A percentile compares a stretch with the other conserved stretches of the same genome.
Evolutionary conservation across 2,113 vertebrate species (phyloP).

Genomic region (Columbina picui): DNA sequence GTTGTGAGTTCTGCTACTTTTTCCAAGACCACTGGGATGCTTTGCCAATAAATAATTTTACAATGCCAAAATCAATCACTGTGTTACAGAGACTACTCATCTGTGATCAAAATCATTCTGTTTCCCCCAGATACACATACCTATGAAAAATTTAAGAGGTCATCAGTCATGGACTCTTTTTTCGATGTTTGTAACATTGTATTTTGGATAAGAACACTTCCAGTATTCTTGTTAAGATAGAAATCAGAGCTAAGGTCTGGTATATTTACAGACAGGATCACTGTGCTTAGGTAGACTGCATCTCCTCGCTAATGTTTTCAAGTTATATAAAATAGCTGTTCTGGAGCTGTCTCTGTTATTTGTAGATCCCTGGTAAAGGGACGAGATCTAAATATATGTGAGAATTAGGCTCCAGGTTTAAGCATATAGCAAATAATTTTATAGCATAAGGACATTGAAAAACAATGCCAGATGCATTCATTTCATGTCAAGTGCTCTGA

Average conservation of each 20-base stretch:
- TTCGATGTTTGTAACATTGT: not conserved
- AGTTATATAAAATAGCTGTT: not conserved
- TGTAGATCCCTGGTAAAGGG: not conserved
- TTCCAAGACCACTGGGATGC: not conserved
- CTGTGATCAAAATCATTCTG: not conserved
- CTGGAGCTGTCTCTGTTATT: not conserved
- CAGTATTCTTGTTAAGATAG: not conserved
- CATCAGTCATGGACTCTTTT: not conserved
- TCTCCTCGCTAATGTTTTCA: not conserved
- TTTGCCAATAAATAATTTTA: not conserved
- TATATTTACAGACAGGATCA: not conserved
- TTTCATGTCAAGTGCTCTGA: not conserved
- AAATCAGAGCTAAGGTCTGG: not conserved
- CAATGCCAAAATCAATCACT: constrained; percentile 23
- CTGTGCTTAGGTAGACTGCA: not conserved
- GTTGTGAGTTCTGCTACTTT: not conserved
- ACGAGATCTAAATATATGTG: not conserved
- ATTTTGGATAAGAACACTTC: not conserved
- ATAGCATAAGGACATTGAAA: not conserved
- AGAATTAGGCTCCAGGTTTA: not conserved
- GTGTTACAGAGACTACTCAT: not conserved
- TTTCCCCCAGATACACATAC: not conserved
- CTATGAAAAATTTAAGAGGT: constrained; percentile 42
- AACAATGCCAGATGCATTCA: not conserved
- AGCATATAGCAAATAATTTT: not conserved